A percentile compares a stretch with the other conserved stretches of the same genome.
phyloP scores from a whole-genome alignment of 2,888 invertebrate genomes.

The Altica lythri region DNA sequence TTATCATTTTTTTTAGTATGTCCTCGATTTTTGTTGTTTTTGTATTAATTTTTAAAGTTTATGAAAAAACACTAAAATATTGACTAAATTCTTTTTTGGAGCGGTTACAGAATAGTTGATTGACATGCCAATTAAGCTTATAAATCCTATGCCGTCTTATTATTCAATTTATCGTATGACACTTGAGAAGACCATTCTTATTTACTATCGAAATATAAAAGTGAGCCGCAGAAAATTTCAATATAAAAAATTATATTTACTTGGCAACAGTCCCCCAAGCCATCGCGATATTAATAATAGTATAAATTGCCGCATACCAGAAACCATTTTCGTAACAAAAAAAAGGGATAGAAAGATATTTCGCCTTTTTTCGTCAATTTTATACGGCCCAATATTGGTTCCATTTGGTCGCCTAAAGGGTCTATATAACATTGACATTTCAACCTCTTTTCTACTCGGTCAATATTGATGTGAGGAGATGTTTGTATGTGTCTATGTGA shows the following conservation, averaged over 20 bases:
- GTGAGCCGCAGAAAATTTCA: slow-evolving; percentile 10
- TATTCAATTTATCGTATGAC: too few relatives aligned
- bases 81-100: too few relatives aligned
- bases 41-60: too few relatives aligned
- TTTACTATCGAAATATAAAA: too few relatives aligned
- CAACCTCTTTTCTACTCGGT: slow-evolving; percentile 35
- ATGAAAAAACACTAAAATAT: too few relatives aligned
- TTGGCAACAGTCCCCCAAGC: background rate
- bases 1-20: too few relatives aligned
- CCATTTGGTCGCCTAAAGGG: slow-evolving; percentile 37
- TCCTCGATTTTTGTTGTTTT: too few relatives aligned
- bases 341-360: slow-evolving; percentile 12
- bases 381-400: slow-evolving; percentile 33
- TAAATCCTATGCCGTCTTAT: too few relatives aligned
- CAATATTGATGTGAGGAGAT: slow-evolving; percentile 39
- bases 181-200: too few relatives aligned
- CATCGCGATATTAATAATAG: slow-evolving; percentile 14
- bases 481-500: too few relatives aligned
- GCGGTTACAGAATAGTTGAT: too few relatives aligned
- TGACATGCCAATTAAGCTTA: too few relatives aligned
- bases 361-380: slow-evolving; percentile 7
- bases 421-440: slow-evolving; percentile 38
- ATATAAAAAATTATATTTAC: slow-evolving; percentile 11
- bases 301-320: slow-evolving; percentile 18
- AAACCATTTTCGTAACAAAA: slow-evolving; percentile 13